These are phyloP conservation scores for Cyanoliseus patagonus DNA, from an alignment of 2,113 vertebrate genomes.

Conservation along the genomic window DNA sequence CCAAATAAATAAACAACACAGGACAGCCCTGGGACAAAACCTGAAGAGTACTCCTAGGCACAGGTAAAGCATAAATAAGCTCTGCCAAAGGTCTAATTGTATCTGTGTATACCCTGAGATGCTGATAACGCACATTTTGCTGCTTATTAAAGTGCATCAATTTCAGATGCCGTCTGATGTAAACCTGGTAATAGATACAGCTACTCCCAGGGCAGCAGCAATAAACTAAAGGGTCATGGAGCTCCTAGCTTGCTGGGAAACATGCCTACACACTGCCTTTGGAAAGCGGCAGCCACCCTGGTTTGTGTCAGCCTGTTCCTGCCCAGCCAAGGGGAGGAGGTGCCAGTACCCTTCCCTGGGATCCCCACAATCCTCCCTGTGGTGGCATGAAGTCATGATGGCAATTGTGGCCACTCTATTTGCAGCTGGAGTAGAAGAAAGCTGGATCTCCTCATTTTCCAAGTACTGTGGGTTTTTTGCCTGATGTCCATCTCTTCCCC, in stretches of 20 bases:
- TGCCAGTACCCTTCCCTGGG: accelerated
- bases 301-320: neutral
- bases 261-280: neutral
- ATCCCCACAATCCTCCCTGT: neutral
- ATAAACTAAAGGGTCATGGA: neutral
- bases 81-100: constrained; percentile 2
- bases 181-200: neutral
- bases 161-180: neutral
- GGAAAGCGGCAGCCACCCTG: neutral
- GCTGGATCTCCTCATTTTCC: neutral
- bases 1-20: neutral
- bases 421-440: neutral
- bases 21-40: neutral
- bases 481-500: neutral
- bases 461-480: neutral
- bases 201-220: neutral
- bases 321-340: neutral
- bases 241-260: neutral
- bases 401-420: neutral
- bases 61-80: neutral
- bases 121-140: constrained; percentile 37
- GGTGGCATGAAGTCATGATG: neutral
- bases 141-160: constrained; percentile 16
- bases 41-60: neutral
- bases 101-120: neutral